Percentiles rank a stretch among this genome's conserved stretches.
Conservation (phyloP, 2,888 invertebrate species). For the Caenorhabditis sp. region DNA sequence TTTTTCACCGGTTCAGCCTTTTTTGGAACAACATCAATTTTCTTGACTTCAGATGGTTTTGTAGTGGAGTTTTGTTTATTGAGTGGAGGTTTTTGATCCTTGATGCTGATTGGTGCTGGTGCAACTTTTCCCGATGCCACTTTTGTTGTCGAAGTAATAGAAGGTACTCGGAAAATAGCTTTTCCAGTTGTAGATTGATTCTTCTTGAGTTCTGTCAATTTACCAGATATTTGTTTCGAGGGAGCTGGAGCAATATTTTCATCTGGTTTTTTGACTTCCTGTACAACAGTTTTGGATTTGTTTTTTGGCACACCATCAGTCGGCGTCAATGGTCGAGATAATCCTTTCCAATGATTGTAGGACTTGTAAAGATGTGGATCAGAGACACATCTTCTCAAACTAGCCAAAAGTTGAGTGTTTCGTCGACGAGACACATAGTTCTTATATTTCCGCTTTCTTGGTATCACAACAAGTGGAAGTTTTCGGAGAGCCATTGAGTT, state of each 20-base stretch:
- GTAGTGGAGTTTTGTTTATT: conserved; percentile 23
- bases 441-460: conserved; percentile 67
- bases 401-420: conserved; percentile 62
- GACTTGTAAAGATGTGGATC: conserved; percentile 67
- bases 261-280: background rate
- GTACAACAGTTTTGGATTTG: conserved; percentile 15
- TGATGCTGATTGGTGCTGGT: conserved; percentile 11
- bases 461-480: conserved; percentile 68
- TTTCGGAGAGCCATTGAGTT: conserved; percentile 50
- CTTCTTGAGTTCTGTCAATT: conserved; percentile 47
- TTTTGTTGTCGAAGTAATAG: conserved; percentile 9
- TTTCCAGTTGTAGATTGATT: conserved; percentile 7
- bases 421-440: conserved; percentile 66
- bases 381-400: conserved; percentile 60
- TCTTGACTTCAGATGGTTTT: conserved; percentile 25
- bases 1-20: conserved; percentile 32
- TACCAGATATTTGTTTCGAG: conserved; percentile 46
- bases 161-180: conserved; percentile 30
- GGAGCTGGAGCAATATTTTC: background rate
- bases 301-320: conserved; percentile 25
- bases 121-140: conserved; percentile 15
- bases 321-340: conserved; percentile 48
- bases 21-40: conserved; percentile 13
- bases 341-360: conserved; percentile 63
- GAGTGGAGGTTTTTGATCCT: conserved; percentile 12